Conservation (phyloP, 2,888 invertebrate species). For the Nemotelus nigrinus region DNA sequence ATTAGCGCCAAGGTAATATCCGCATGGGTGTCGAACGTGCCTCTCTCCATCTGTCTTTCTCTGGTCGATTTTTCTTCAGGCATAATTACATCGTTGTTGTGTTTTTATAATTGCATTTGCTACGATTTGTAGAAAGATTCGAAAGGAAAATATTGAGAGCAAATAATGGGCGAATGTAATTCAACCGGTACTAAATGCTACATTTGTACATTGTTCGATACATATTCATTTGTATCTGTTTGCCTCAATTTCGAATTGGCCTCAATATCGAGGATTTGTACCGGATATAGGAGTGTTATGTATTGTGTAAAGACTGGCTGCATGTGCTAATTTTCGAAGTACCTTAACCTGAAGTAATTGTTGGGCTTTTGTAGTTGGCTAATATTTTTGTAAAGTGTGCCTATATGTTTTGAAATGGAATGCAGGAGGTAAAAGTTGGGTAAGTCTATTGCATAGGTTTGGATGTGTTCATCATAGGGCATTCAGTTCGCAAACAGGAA, state of each 20-base stretch:
- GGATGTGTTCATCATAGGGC: no score
- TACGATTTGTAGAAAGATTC: slow-evolving; percentile 19
- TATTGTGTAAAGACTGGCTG: no score
- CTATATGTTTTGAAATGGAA: no score
- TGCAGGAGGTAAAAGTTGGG: no score
- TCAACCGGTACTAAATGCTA: slow-evolving; percentile 3
- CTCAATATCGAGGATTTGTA: not conserved
- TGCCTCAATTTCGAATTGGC: slow-evolving; percentile 4
- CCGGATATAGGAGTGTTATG: slow-evolving; percentile 13
- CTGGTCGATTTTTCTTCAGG: not conserved
- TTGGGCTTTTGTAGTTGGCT: no score
- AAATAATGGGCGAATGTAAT: slow-evolving; percentile 18
- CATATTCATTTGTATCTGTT: slow-evolving; percentile 1
- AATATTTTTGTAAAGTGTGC: no score
- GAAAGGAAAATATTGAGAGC: slow-evolving; percentile 18
- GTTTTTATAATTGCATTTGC: not conserved
- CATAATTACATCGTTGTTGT: not conserved
- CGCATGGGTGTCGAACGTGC: slow-evolving; percentile 1
- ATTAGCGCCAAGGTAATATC: slow-evolving; percentile 35
- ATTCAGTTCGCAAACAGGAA: no score
- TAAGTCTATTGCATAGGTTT: no score
- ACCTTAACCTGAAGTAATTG: no score
- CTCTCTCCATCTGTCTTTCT: not conserved
- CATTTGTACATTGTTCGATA: not conserved
- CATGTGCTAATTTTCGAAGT: no score